A percentile compares a stretch with the other conserved stretches of the same genome.
Evolutionary conservation across 1,140 invertebrate genomes (phyloP).

Genomic region (Drosophila serrata): DNA sequence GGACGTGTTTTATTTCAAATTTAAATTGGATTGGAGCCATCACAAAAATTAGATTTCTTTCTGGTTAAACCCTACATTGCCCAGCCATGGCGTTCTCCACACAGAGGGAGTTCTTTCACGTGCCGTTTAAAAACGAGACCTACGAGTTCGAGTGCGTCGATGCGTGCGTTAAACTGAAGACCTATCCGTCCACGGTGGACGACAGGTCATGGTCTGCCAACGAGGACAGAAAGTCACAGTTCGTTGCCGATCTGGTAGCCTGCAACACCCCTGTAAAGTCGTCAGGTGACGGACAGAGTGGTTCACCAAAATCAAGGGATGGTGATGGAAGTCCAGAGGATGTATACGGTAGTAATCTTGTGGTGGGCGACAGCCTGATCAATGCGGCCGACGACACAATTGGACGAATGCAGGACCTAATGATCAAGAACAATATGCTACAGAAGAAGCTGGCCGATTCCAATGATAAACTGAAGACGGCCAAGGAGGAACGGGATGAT

Average conservation of each 20-base stretch:
- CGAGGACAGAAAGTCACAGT: constrained; percentile 67
- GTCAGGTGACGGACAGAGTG: neutral
- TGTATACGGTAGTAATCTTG: constrained; percentile 29
- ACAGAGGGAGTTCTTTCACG: constrained; percentile 77
- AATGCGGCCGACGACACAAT: constrained; percentile 63
- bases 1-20: constrained; percentile 36
- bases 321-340: neutral
- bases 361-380: constrained; percentile 68
- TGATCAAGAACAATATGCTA: constrained; percentile 63
- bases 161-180: constrained; percentile 72
- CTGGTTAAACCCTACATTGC: neutral
- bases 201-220: constrained; percentile 74
- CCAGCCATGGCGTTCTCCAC: constrained; percentile 78
- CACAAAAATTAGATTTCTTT: constrained; percentile 5
- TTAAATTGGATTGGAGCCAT: neutral
- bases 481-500: constrained; percentile 51
- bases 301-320: neutral
- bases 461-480: constrained; percentile 43
- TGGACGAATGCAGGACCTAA: constrained; percentile 46
- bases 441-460: constrained; percentile 46
- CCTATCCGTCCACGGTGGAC: constrained; percentile 72
- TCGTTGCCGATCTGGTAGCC: constrained; percentile 68
- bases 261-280: constrained; percentile 50
- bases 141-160: constrained; percentile 55
- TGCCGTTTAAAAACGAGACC: constrained; percentile 70